Conservation (phyloP, 2,113 vertebrate genomes). For the Cebidichthys violaceus region DNA sequence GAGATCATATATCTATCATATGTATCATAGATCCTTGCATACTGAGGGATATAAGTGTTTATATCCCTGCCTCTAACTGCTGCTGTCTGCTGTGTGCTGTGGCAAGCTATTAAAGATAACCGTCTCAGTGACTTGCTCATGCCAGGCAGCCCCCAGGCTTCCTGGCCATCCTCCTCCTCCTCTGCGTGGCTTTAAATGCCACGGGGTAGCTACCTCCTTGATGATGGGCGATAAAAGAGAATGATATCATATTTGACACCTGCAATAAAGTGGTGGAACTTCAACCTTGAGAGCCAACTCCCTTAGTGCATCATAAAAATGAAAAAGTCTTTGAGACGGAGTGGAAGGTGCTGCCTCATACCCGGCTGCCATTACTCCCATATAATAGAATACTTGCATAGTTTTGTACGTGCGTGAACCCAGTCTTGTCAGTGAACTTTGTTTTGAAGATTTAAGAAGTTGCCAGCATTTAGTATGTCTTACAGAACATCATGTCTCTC, state of each 20-base stretch:
- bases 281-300: slow-evolving; percentile 82
- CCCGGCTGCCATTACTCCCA: slow-evolving; percentile 39
- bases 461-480: neutral
- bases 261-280: slow-evolving; percentile 79
- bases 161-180: neutral
- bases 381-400: slow-evolving; percentile 45
- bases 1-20: too few relatives aligned
- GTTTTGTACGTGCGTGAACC: slow-evolving; percentile 15
- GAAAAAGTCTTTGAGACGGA: slow-evolving; percentile 60
- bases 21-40: neutral
- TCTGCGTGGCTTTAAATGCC: slow-evolving; percentile 67
- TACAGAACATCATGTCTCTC: neutral
- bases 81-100: slow-evolving; percentile 2
- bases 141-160: slow-evolving; percentile 47
- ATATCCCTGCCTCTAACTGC: neutral
- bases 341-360: slow-evolving; percentile 42
- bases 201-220: slow-evolving; percentile 66
- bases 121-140: slow-evolving; percentile 50
- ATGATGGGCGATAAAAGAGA: slow-evolving; percentile 80
- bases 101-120: slow-evolving; percentile 60
- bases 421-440: slow-evolving; percentile 22
- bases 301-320: slow-evolving; percentile 75
- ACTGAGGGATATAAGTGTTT: neutral
- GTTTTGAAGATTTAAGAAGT: neutral
- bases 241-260: slow-evolving; percentile 82